A percentile compares a stretch with the other conserved stretches of the same genome.
Evolutionary conservation across 2,888 invertebrate genomes (phyloP).

Genomic region (Allolobophora icterica): DNA sequence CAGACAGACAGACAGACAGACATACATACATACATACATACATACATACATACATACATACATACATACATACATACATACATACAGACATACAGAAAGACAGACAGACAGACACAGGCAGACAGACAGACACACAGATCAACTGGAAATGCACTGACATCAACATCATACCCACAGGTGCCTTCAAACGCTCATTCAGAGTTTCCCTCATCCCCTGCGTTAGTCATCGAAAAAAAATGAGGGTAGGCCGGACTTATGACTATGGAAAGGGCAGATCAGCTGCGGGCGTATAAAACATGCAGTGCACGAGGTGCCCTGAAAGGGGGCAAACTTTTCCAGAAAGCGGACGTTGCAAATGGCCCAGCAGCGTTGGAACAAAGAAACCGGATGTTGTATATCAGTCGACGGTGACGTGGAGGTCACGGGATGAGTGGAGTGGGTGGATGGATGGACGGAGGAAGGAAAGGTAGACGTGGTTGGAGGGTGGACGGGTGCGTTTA

Average conservation of each 20-base stretch:
- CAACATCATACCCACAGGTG: not conserved
- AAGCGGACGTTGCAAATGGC: conserved; percentile 17
- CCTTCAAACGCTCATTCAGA: not conserved
- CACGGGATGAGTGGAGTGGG: not conserved
- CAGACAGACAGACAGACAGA: no score
- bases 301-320: not conserved
- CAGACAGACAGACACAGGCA: not conserved
- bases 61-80: no score
- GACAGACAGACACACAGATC: not conserved
- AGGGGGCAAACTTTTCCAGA: not conserved
- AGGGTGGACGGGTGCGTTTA: no score
- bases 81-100: no score
- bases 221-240: not conserved
- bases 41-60: no score
- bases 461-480: no score
- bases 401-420: not conserved
- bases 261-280: not conserved
- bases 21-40: no score
- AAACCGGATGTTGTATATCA: not conserved
- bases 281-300: not conserved
- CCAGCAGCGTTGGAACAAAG: not conserved
- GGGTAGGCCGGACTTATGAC: not conserved
- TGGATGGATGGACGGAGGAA: not conserved
- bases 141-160: not conserved
- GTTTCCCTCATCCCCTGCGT: not conserved